phyloP scores from a whole-genome alignment of 2,888 invertebrate species.

The Pheosia gnoma region DNA sequence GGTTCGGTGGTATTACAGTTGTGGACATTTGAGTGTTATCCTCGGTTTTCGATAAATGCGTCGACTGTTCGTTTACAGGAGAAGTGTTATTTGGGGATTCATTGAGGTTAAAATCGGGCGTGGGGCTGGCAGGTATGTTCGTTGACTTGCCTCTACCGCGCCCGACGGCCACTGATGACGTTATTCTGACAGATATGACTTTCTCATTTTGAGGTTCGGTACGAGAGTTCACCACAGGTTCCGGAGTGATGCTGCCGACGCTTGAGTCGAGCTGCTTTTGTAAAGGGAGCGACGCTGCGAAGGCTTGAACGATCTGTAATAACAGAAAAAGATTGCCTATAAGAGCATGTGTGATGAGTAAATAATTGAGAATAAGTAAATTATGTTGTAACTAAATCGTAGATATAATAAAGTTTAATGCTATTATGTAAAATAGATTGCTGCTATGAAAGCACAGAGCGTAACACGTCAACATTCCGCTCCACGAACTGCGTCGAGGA shows the following conservation, averaged over 20 bases:
- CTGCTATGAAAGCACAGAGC: slow-evolving; percentile 32
- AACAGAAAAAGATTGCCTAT: slow-evolving; percentile 9
- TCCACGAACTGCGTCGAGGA: slow-evolving; percentile 32
- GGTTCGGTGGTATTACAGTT: slow-evolving; percentile 66
- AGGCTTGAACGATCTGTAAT: slow-evolving; percentile 69
- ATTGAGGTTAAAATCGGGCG: slow-evolving; percentile 13
- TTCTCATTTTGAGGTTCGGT: slow-evolving; percentile 63
- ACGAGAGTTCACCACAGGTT: slow-evolving; percentile 42
- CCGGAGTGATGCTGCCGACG: slow-evolving; percentile 35
- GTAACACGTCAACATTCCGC: slow-evolving; percentile 37
- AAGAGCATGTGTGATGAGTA: too few relatives aligned
- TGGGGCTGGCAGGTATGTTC: slow-evolving; percentile 19
- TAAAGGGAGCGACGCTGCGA: slow-evolving; percentile 58
- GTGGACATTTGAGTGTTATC: slow-evolving; percentile 45
- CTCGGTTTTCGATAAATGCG: slow-evolving; percentile 35
- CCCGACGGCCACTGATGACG: slow-evolving; percentile 84
- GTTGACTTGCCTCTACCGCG: slow-evolving; percentile 64
- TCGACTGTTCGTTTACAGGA: slow-evolving; percentile 14
- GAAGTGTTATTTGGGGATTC: slow-evolving; percentile 22
- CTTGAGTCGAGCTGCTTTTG: slow-evolving; percentile 41
- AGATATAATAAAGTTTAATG: background rate
- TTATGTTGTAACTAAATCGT: too few relatives aligned
- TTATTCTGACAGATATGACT: slow-evolving; percentile 83
- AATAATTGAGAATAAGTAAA: too few relatives aligned
- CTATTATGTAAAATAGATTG: slow-evolving; percentile 9